Conservation (phyloP, 1,140 invertebrate species). For the Conus ventricosus region DNA sequence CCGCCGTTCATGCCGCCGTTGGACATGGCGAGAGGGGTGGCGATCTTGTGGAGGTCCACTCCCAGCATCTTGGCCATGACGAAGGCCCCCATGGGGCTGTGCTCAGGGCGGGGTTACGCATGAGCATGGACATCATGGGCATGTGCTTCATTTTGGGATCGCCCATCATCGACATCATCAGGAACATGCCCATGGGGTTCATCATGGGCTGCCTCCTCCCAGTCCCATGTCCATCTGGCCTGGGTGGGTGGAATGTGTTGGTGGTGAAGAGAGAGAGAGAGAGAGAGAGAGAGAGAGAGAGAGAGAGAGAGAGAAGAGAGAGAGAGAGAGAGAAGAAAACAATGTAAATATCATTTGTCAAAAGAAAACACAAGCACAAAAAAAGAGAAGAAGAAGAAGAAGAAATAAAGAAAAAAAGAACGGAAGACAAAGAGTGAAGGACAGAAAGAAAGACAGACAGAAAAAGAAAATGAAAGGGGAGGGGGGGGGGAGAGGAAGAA, state of each 20-base stretch:
- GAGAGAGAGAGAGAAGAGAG: too few species aligned
- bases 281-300: too few species aligned
- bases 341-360: too few species aligned
- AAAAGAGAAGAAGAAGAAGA: too few species aligned
- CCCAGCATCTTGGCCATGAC: background rate
- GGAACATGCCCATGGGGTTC: background rate
- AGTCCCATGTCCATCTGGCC: background rate
- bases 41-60: background rate
- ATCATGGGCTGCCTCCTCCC: background rate
- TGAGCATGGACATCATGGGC: background rate
- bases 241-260: background rate
- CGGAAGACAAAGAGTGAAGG: too few species aligned
- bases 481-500: too few species aligned
- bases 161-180: background rate
- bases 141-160: background rate
- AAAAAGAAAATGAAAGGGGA: too few species aligned
- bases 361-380: too few species aligned
- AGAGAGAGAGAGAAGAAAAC: too few species aligned
- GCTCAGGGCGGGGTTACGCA: background rate
- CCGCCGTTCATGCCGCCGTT: background rate
- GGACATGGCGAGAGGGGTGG: background rate
- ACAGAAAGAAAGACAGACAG: too few species aligned
- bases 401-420: too few species aligned
- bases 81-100: background rate
- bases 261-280: too few species aligned